These are phyloP conservation scores for Phenganax subtilis DNA, from an alignment of 92 coral and sea anemone genomes.

Conservation along the genomic window DNA sequence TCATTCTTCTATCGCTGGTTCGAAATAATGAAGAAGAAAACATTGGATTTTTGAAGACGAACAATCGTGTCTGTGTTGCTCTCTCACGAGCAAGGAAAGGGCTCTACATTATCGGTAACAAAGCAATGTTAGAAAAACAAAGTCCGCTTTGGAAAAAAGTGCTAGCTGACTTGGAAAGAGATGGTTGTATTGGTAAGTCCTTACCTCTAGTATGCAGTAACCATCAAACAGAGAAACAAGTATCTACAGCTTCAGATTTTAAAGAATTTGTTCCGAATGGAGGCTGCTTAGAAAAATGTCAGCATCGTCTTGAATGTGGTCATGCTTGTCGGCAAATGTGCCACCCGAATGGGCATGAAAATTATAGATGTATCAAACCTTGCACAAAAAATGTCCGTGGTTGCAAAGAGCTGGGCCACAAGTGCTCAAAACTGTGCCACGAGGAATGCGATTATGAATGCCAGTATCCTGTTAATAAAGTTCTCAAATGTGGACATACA, in stretches of 20 bases:
- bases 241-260: slow-evolving; percentile 58
- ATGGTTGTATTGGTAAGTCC: slow-evolving; percentile 55
- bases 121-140: slow-evolving; percentile 52
- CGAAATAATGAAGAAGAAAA: slow-evolving; percentile 69
- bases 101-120: slow-evolving; percentile 77
- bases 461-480: slow-evolving; percentile 43
- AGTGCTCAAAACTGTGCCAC: slow-evolving; percentile 57
- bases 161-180: slow-evolving; percentile 46
- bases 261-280: slow-evolving; percentile 57
- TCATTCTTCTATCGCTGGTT: slow-evolving; percentile 77
- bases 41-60: slow-evolving; percentile 69
- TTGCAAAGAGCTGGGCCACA: slow-evolving; percentile 45
- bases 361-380: slow-evolving; percentile 50
- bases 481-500: slow-evolving; percentile 55
- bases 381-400: slow-evolving; percentile 52
- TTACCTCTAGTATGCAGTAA: slow-evolving; percentile 66
- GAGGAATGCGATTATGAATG: slow-evolving; percentile 58
- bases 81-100: slow-evolving; percentile 87
- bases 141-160: slow-evolving; percentile 71
- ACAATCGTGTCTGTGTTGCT: slow-evolving; percentile 90
- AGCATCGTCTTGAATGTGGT: slow-evolving; percentile 63
- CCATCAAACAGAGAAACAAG: slow-evolving; percentile 51
- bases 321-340: slow-evolving; percentile 64
- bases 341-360: slow-evolving; percentile 62
- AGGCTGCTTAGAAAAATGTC: slow-evolving; percentile 67